Evolutionary conservation across 2,888 invertebrate genomes (phyloP), one percentile per base, ranked within the genome.

Genomic region (Trichopoda pennipes): DNA sequence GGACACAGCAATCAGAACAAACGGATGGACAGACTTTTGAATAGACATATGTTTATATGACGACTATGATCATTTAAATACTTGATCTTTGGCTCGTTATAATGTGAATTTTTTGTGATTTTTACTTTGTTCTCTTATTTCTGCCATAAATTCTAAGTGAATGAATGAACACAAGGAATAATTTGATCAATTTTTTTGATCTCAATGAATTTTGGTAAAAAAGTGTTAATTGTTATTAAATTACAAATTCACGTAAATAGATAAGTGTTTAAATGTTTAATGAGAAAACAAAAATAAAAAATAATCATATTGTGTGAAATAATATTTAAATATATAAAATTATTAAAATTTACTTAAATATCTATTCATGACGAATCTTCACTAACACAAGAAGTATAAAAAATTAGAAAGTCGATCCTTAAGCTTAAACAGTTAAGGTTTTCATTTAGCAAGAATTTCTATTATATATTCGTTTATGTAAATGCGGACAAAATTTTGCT

Each of bases 101-200:
- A 58, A 21, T 38, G 16, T n/a, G 8, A 35, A 12, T 44, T 28
- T 42, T 53, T 42, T 70, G n/a, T 28, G 4, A 28, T 28, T 35
- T 38, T n/a, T 58, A 44, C 47, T 56, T 69, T 35, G 28, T 38
- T 42, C 32, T 28, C 74, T 64, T 53, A 85, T 79, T 69, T 53
- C 81, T 82, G 85, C 84, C 85, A 82, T 85, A 85, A 85, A 83
- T 84, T 84, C 70, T 78, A 76, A 70, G 49, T 51, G 63, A 70
- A 70, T 42, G 63, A 70, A 63, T 69, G 53, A 64, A 74, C 60
- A 61, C 8, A 44, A 23, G 69, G 19, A 55, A 66, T 68, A 75
- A 76, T 82, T 84, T 85, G 85, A 85, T 85, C 82, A 84, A 85
- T 85, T 82, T 81, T 80, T 80, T 79, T 81, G 84, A 76, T 78